A percentile compares a stretch with the other conserved stretches of the same genome.
These are phyloP conservation scores for Chondrosia reniformis DNA, from an alignment of 37 sponge, comb jelly and placozoan species.

Conservation along the genomic window DNA sequence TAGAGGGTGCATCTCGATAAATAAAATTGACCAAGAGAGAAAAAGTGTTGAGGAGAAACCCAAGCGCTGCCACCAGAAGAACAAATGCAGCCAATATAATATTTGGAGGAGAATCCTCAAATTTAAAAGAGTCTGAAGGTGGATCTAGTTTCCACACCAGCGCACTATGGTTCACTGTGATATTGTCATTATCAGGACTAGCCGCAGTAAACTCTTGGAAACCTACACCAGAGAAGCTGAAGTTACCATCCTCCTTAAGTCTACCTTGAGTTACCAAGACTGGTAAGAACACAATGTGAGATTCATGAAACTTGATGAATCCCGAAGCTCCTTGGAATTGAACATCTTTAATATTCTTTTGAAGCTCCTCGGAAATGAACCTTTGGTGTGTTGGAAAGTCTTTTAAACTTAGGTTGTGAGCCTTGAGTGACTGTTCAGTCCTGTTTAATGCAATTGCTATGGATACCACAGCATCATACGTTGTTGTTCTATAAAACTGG, in stretches of 20 bases:
- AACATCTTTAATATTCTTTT: background rate
- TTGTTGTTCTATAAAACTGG: background rate
- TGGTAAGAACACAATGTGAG: background rate
- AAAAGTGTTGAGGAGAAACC: background rate
- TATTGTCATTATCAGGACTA: background rate
- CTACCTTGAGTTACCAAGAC: background rate
- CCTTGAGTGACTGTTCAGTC: background rate
- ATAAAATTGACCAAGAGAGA: background rate
- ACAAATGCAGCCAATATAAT: background rate
- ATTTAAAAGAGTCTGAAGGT: background rate
- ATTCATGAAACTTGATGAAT: background rate
- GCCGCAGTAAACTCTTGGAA: background rate
- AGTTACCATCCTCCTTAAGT: background rate
- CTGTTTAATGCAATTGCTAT: background rate
- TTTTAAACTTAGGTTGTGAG: background rate
- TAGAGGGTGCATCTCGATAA: background rate
- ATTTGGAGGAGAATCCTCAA: background rate
- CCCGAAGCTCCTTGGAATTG: slow-evolving; percentile 6
- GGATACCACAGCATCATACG: slow-evolving; percentile 17
- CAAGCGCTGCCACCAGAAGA: background rate
- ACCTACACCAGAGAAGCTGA: background rate
- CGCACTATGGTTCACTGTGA: background rate
- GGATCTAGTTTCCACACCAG: background rate
- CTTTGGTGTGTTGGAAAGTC: no score
- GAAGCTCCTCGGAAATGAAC: background rate